phyloP scores from a whole-genome alignment of 2,113 vertebrate genomes.

The Mohoua ochrocephala region DNA sequence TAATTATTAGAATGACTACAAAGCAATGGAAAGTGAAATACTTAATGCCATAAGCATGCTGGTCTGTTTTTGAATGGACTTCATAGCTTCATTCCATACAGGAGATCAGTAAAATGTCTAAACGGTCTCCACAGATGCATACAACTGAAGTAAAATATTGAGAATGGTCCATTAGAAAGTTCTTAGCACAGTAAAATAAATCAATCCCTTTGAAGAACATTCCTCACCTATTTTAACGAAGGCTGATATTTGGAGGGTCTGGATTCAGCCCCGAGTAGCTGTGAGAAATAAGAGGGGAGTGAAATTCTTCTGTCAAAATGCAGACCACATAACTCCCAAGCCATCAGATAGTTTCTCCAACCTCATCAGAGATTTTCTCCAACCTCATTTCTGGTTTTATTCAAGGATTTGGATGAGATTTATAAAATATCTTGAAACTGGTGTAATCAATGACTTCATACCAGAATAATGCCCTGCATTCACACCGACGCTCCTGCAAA shows the following conservation, averaged over 20 bases:
- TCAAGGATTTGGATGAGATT: not conserved
- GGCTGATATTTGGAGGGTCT: conserved; percentile 13
- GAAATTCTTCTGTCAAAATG: not conserved
- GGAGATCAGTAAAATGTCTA: not conserved
- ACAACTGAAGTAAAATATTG: not conserved
- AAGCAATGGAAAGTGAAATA: not conserved
- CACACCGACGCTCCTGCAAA: not conserved
- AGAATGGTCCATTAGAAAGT: not conserved
- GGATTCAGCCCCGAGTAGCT: not conserved
- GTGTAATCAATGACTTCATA: not conserved
- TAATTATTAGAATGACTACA: not conserved
- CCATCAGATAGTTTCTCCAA: not conserved
- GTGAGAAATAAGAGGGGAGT: not conserved
- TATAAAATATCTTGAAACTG: not conserved
- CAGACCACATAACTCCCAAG: not conserved
- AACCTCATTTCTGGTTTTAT: not conserved
- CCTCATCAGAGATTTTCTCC: not conserved
- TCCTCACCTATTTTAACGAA: conserved; percentile 3
- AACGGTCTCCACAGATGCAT: not conserved
- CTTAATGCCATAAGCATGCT: not conserved
- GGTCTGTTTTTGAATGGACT: not conserved
- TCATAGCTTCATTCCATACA: not conserved
- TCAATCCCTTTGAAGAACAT: not conserved
- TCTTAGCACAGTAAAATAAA: not conserved
- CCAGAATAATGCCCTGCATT: not conserved